phyloP scores from a whole-genome alignment of 2,797 vertebrate genomes.

The Lates japonicus region DNA sequence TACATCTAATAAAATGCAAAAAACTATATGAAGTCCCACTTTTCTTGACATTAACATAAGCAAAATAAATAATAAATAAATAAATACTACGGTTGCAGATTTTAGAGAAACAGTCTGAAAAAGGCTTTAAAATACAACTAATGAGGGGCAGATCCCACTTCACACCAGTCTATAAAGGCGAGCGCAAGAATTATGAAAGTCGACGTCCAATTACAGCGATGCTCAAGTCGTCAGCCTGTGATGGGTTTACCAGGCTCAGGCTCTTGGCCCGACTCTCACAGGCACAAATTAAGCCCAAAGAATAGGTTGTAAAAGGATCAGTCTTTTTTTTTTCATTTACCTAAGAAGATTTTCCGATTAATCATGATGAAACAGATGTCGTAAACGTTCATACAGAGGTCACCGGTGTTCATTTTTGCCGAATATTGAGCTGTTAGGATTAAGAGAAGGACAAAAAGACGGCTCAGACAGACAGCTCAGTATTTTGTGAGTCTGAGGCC shows the following conservation, averaged over 20 bases:
- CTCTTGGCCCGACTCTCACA: slow-evolving; percentile 22
- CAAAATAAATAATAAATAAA: slow-evolving; percentile 29
- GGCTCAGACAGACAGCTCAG: not conserved
- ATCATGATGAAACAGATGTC: slow-evolving; percentile 36
- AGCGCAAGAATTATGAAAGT: slow-evolving; percentile 42
- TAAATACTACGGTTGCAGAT: slow-evolving; percentile 19
- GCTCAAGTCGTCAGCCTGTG: slow-evolving; percentile 34
- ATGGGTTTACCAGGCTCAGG: slow-evolving; percentile 53
- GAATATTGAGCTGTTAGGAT: slow-evolving; percentile 6
- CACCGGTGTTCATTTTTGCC: slow-evolving; percentile 20
- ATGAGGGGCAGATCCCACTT: slow-evolving; percentile 44
- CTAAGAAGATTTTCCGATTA: slow-evolving; percentile 44
- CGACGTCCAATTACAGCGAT: slow-evolving; percentile 43
- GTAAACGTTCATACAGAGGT: slow-evolving; percentile 28
- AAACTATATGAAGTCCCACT: not conserved
- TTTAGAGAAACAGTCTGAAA: slow-evolving; percentile 22
- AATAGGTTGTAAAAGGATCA: slow-evolving; percentile 48
- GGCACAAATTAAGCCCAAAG: slow-evolving; percentile 47
- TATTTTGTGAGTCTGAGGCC: not conserved
- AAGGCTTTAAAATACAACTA: slow-evolving; percentile 37
- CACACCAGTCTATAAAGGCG: slow-evolving; percentile 36
- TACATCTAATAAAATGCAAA: slow-evolving; percentile 16
- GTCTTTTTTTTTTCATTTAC: slow-evolving; percentile 16
- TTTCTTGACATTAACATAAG: slow-evolving; percentile 17
- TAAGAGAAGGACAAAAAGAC: slow-evolving; percentile 5